Conservation (phyloP, 2,797 vertebrate genomes). For the Novumbra hubbsi region DNA sequence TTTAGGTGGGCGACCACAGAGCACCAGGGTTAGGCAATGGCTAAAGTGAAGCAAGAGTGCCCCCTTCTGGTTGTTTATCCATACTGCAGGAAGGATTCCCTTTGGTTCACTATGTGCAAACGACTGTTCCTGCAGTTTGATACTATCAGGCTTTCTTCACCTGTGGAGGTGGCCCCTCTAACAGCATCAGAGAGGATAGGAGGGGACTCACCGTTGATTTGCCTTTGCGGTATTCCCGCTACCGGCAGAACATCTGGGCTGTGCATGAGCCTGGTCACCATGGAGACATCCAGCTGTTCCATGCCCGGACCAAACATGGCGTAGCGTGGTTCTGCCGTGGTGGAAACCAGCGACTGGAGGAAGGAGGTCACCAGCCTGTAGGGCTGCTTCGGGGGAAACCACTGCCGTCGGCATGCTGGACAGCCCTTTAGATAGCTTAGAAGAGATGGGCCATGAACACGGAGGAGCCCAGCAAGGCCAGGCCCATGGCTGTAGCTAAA, state of each 20-base stretch:
- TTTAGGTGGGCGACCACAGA: not conserved
- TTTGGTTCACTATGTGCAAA: not conserved
- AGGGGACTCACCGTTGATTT: slow-evolving; percentile 82
- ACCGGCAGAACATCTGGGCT: slow-evolving; percentile 81
- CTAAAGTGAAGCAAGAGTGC: slow-evolving; percentile 37
- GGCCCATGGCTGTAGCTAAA: not conserved
- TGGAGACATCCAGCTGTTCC: slow-evolving; percentile 87
- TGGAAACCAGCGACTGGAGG: slow-evolving; percentile 82
- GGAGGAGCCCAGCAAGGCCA: not conserved
- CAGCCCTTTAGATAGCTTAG: slow-evolving; percentile 86
- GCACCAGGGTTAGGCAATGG: slow-evolving; percentile 39
- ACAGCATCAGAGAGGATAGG: not conserved
- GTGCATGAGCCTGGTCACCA: slow-evolving; percentile 86
- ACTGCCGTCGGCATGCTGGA: slow-evolving; percentile 77
- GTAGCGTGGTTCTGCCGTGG: slow-evolving; percentile 84
- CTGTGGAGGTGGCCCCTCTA: not conserved
- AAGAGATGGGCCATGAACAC: not conserved
- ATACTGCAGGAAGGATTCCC: not conserved
- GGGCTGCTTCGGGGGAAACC: slow-evolving; percentile 68
- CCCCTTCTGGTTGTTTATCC: slow-evolving; percentile 38
- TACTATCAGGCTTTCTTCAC: not conserved
- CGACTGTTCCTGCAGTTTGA: not conserved
- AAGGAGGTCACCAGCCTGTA: slow-evolving; percentile 82
- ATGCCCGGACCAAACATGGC: slow-evolving; percentile 95
- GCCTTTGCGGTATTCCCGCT: slow-evolving; percentile 80